Conservation (phyloP, 2,888 invertebrate species). For the Rhodophaea formosa region DNA sequence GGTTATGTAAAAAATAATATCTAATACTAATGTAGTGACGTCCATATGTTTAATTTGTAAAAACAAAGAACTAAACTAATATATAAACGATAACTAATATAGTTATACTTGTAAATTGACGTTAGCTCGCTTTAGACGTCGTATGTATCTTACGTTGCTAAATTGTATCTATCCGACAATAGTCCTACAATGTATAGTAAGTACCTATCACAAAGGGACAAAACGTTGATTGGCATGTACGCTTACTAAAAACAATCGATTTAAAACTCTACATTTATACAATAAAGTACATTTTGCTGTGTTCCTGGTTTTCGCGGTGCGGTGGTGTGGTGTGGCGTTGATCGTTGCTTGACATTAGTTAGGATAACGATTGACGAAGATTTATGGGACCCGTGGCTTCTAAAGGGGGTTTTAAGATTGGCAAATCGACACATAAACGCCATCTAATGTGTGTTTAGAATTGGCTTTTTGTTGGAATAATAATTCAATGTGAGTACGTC, state of each 20-base stretch:
- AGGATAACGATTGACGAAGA: constrained; percentile 62
- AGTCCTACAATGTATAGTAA: no score
- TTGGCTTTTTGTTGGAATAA: neutral
- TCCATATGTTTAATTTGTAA: no score
- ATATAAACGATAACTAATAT: no score
- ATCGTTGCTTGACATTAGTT: constrained; percentile 50
- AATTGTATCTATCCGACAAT: no score
- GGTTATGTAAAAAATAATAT: no score
- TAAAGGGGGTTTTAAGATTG: constrained; percentile 24
- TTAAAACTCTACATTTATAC: constrained; percentile 32
- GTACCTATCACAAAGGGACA: constrained; percentile 71
- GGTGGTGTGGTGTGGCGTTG: constrained; percentile 31
- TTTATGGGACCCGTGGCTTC: constrained; percentile 45
- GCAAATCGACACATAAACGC: constrained; percentile 23
- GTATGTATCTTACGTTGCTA: no score
- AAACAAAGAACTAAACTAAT: no score
- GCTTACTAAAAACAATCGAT: constrained; percentile 26
- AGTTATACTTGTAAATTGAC: no score
- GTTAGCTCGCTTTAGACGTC: no score
- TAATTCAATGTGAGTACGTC: neutral
- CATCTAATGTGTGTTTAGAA: neutral
- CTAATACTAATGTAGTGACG: no score
- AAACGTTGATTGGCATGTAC: constrained; percentile 71
- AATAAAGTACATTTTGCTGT: constrained; percentile 34
- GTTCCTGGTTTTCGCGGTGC: constrained; percentile 20